Evolutionary conservation across 2,888 invertebrate genomes (phyloP), one percentile per base, ranked within the genome.

Genomic region (Oasisia sp.): DNA sequence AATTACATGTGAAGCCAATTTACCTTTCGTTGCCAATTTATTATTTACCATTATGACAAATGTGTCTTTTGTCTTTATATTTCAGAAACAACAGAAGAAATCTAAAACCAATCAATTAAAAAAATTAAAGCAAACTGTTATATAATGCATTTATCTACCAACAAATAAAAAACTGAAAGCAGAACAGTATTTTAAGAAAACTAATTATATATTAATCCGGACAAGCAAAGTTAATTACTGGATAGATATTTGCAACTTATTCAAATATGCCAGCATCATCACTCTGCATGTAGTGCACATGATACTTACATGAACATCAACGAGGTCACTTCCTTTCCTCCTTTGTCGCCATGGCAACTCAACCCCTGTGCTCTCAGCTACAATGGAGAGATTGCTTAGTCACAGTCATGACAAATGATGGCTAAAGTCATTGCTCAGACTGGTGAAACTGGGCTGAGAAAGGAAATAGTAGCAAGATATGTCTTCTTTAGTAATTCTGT

Each of bases 251-350:
- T 50, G 9, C 50, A 50, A 74, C 74, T 27, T 74, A 74, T 38
- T 38, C 38, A 38, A 38, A 38, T 38, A 38, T 38, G 38, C 38
- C 38, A 4, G 4, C 38, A 38, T 38, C 38, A 38, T 38, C 38
- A 38, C 38, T 38, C 38, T 38, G 38, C 38, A 38, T 38, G 38
- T 38, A 38, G 4, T 91, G 12, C n/a, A 32, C 50, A 91, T 45
- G 19, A 91, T 91, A 93, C 95, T 94, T 94, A 96, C 96, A 94
- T 95, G 95, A 45, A 96, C 94, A 93, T 95, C 95, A 93, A 94
- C 94, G 32, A 95, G 94, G 92, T 95, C 95, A 93, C 94, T 95
- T n/a, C 94, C 95, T 92, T 94, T 94, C 91, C 94, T 93, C 90
- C 93, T 93, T 9, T 94, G 92, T 94, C 94, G 93, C 96, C 96